Evolutionary conservation across 2,113 vertebrate species (phyloP).

Genomic region (Ctenodactylus gundi): DNA sequence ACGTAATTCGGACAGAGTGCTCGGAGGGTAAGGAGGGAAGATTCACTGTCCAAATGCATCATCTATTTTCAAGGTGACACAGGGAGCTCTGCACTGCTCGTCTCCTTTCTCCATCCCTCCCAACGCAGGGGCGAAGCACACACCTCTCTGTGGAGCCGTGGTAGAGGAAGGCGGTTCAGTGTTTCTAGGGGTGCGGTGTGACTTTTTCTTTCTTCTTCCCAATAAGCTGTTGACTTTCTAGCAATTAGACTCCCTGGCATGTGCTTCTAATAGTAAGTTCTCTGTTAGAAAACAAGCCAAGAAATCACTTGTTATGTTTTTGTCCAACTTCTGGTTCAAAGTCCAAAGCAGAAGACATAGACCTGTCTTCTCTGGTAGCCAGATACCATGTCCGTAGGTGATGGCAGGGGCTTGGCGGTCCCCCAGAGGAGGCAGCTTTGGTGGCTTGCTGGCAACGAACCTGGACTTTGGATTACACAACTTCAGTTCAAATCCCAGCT

Average conservation of each 20-base stretch:
- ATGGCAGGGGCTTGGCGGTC: too few species aligned
- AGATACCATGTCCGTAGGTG: fast-evolving
- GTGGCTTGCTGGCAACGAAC: neutral
- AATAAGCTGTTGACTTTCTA: neutral
- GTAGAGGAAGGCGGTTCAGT: neutral
- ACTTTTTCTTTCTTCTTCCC: neutral
- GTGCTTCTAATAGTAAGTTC: neutral
- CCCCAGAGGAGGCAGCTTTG: fast-evolving
- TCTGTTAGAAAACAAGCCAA: neutral
- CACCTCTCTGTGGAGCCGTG: neutral
- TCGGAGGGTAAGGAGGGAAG: conserved; percentile 51
- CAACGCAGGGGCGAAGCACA: neutral
- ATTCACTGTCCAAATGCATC: conserved; percentile 71
- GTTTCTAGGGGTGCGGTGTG: neutral
- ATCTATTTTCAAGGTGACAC: conserved; percentile 48
- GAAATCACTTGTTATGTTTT: neutral
- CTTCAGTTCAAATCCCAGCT: neutral
- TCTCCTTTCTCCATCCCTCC: conserved; percentile 5
- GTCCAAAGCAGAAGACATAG: neutral
- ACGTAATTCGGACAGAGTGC: conserved; percentile 63
- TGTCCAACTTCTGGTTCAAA: conserved; percentile 7
- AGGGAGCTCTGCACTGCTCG: neutral
- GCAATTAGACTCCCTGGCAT: neutral
- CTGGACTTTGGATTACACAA: neutral
- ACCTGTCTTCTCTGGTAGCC: neutral